Conservation (phyloP, 2,888 invertebrate genomes). For the Tillus elongatus region DNA sequence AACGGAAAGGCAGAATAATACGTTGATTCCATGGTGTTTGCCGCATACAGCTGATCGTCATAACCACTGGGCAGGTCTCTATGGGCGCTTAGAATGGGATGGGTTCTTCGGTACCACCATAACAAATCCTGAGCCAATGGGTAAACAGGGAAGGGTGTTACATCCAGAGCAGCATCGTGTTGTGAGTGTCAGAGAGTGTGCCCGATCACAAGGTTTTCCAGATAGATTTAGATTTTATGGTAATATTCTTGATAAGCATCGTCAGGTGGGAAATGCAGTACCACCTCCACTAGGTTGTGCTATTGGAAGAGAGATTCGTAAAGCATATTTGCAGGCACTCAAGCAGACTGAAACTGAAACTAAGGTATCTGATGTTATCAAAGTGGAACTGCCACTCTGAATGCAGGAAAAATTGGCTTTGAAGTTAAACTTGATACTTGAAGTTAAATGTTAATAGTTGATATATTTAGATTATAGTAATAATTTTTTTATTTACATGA, state of each 20-base stretch:
- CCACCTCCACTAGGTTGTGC: constrained; percentile 74
- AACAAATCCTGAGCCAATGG: constrained; percentile 84
- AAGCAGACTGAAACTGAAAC: not conserved
- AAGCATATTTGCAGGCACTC: constrained; percentile 35
- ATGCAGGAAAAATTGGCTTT: too few species aligned
- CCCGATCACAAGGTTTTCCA: constrained; percentile 77
- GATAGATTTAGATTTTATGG: constrained; percentile 70
- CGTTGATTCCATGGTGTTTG: constrained; percentile 80
- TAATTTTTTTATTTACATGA: too few species aligned
- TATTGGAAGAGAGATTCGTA: constrained; percentile 64
- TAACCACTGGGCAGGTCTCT: constrained; percentile 80
- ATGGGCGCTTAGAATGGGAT: constrained; percentile 72
- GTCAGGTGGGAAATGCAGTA: constrained; percentile 84
- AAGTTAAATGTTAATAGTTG: too few species aligned
- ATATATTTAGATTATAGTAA: too few species aligned
- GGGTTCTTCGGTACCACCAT: constrained; percentile 79
- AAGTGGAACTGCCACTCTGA: too few species aligned
- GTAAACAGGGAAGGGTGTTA: constrained; percentile 78
- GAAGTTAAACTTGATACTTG: too few species aligned
- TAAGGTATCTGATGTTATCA: too few species aligned
- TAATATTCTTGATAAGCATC: constrained; percentile 63
- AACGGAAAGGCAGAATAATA: constrained; percentile 67
- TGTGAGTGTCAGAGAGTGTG: constrained; percentile 81
- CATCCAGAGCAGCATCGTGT: constrained; percentile 73
- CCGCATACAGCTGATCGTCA: constrained; percentile 80